Base-by-base conservation (phyloP, 2,113 vertebrate genomes). In the Myiozetetes cayanensis region DNA sequence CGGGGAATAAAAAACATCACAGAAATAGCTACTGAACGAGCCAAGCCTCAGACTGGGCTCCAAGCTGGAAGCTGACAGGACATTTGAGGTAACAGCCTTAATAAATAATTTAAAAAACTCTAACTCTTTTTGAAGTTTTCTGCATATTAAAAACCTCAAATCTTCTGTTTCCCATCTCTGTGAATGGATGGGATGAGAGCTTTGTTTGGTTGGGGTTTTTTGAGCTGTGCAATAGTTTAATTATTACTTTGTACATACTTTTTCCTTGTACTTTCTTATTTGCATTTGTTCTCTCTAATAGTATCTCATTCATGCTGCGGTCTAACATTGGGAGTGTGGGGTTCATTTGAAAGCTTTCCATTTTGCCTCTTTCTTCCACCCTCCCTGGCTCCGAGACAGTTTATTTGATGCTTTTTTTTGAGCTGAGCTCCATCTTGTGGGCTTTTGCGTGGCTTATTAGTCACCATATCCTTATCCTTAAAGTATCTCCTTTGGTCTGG, bases 391-490 rank as follows among this genome's bases (percentile, higher is more conserved):
- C 85, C 43, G 37, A n/a, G 7, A 49, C 4, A 4, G 22, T 15
- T 27, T 30, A 62, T 63, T 49, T 24, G 33, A 53, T 21, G 46
- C 12, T 43, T 68, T 81, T 43, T 83, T 66, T 84, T 67, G 96
- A 85, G 46, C 33, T 58, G 85, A 89, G 90, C 94, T 93, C 95
- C 85, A 89, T 65, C 88, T 91, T 85, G 85, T 4, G 33, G 92
- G 46, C 74, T 76, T 91, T 93, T 31, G 2, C 1, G 14, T 3
- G 4, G 31, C 39, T 59, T 30, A 66, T 86, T 76, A 70, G 21
- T 68, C 90, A 79, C 28, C 62, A 31, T 14, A 25, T 53, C 23
- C 5, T 46, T 81, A 39, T 63, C 73, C 35, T 7, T 10, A 20
- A 52, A 72, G 9, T 44, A 78, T 63, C 63, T 85, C 44, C 39